Evolutionary conservation across 2,888 invertebrate species (phyloP).

Genomic region (Euplagia quadripunctaria): DNA sequence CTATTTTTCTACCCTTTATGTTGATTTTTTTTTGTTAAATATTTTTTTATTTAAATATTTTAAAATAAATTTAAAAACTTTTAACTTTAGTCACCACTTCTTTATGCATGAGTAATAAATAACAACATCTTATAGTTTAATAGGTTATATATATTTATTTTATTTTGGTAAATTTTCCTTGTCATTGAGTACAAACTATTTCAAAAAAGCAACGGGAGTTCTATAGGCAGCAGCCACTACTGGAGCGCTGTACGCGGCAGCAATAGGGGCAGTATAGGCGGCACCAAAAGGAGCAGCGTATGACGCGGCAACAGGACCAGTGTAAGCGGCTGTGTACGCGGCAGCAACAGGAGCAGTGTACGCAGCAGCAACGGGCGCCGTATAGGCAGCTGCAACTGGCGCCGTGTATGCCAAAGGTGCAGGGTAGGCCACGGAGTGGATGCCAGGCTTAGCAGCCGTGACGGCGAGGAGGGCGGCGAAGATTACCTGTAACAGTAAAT

Average conservation of each 20-base stretch:
- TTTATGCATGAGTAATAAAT: not conserved
- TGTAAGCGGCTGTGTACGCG: conserved; percentile 58
- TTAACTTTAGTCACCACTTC: not conserved
- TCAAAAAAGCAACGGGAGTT: conserved; percentile 55
- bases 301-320: conserved; percentile 63
- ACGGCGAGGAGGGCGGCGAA: conserved; percentile 74
- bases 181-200: conserved; percentile 32
- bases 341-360: conserved; percentile 61
- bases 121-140: not conserved
- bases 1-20: no score
- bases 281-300: conserved; percentile 74
- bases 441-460: conserved; percentile 79
- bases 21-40: no score
- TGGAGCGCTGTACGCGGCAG: conserved; percentile 55
- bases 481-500: conserved; percentile 62
- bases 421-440: conserved; percentile 65
- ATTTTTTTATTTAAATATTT: not conserved
- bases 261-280: conserved; percentile 53
- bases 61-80: not conserved
- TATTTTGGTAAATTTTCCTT: conserved; percentile 15
- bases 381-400: conserved; percentile 62
- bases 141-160: not conserved
- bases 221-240: conserved; percentile 54
- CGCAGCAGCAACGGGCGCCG: conserved; percentile 63
- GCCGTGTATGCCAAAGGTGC: conserved; percentile 57